These are phyloP conservation scores for Periophthalmus modestus DNA, from an alignment of 2,113 vertebrate genomes.

Conservation along the genomic window DNA sequence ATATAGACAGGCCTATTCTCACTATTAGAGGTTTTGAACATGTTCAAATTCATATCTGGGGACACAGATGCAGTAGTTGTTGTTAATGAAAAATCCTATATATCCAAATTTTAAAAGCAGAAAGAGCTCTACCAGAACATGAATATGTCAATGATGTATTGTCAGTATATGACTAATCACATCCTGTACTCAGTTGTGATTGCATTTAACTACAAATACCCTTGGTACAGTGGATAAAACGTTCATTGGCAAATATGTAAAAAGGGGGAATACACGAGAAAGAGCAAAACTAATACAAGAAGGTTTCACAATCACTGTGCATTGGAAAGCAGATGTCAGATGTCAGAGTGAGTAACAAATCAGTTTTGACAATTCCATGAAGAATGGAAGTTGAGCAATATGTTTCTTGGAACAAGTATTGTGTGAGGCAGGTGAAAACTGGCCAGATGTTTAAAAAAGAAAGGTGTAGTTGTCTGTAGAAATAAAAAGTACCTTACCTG, in stretches of 20 bases:
- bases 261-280: no score
- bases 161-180: no score
- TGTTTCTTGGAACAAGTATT: conserved; percentile 34
- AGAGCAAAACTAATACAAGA: no score
- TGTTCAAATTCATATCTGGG: no score
- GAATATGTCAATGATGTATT: no score
- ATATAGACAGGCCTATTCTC: no score
- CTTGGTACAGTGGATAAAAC: no score
- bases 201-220: not conserved
- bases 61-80: no score
- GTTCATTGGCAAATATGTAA: no score
- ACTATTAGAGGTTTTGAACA: no score
- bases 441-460: not conserved
- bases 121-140: not conserved
- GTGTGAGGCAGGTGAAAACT: conserved; percentile 17
- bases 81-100: no score
- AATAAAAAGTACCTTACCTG: conserved; percentile 81
- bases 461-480: not conserved
- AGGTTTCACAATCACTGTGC: no score
- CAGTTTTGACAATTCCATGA: not conserved
- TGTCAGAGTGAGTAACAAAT: not conserved
- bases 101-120: not conserved
- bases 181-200: not conserved
- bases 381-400: conserved; percentile 14
- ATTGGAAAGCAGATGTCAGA: not conserved